Evolutionary conservation across 2,797 vertebrate species (phyloP).

Genomic region (Acanthiza pusilla): DNA sequence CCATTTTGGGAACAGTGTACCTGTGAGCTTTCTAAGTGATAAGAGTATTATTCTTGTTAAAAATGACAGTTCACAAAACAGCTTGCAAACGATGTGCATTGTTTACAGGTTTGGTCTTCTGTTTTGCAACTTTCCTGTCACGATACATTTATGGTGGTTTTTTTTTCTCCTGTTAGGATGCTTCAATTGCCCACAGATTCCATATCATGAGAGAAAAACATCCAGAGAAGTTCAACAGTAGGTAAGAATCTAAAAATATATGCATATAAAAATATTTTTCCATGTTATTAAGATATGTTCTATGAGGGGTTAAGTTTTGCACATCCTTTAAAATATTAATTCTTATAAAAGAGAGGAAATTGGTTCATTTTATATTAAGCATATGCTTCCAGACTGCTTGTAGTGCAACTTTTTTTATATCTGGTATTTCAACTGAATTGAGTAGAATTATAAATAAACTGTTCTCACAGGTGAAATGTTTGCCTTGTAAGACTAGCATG

Average conservation of each 20-base stretch:
- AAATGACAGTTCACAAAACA: not conserved
- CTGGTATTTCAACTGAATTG: conserved; percentile 13
- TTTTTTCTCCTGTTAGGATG: conserved; percentile 77
- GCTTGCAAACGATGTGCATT: not conserved
- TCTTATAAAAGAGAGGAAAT: not conserved
- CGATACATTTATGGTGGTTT: not conserved
- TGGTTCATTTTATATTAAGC: not conserved
- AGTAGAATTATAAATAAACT: conserved; percentile 18
- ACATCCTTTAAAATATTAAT: not conserved
- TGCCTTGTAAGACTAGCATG: conserved; percentile 33
- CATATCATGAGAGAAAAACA: conserved; percentile 93
- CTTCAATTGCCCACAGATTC: conserved; percentile 90
- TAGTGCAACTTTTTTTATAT: not conserved
- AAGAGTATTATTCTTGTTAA: not conserved
- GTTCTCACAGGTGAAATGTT: conserved; percentile 24
- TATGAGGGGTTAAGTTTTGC: not conserved
- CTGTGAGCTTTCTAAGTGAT: not conserved
- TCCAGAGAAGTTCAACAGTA: conserved; percentile 91
- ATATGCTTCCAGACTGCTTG: not conserved
- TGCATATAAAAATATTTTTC: not conserved
- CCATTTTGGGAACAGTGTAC: not conserved
- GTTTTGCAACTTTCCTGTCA: not conserved
- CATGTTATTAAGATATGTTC: not conserved
- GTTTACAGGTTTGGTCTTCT: not conserved
- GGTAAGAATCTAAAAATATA: conserved; percentile 71